Evolutionary conservation across 1,140 invertebrate genomes (phyloP).

Genomic region (Zaprionus ornatus): DNA sequence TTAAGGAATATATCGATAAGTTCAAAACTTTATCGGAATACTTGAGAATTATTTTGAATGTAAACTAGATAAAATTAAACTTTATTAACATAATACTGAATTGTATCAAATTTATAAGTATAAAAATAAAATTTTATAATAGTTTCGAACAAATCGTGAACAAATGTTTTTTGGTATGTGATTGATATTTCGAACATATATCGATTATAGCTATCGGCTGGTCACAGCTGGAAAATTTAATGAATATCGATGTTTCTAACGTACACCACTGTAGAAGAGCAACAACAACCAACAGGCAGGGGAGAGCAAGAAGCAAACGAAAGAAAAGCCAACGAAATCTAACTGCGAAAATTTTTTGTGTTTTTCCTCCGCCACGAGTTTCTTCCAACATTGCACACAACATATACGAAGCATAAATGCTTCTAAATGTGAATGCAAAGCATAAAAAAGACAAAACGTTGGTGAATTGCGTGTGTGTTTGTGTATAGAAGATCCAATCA

Average conservation of each 20-base stretch:
- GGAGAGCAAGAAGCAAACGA: conserved; percentile 35
- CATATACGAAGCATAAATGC: conserved; percentile 22
- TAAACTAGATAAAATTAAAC: neutral
- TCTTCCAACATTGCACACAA: conserved; percentile 12
- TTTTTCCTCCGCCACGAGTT: conserved; percentile 34
- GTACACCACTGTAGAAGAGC: conserved; percentile 22
- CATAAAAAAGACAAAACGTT: conserved; percentile 21
- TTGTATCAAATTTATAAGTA: neutral
- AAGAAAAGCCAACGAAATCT: conserved; percentile 49
- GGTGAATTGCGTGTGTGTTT: conserved; percentile 6
- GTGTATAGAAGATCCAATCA: conserved; percentile 27
- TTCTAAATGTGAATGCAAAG: conserved; percentile 39
- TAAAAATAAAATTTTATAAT: neutral
- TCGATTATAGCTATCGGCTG: conserved; percentile 14
- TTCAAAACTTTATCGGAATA: conserved; percentile 5
- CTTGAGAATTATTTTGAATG: neutral
- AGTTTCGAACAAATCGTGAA: neutral
- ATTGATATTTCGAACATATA: neutral
- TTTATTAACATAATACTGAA: neutral
- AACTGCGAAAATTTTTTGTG: conserved; percentile 41
- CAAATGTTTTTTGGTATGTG: neutral
- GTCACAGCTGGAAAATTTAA: neutral
- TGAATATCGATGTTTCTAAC: conserved; percentile 22
- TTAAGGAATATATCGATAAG: conserved; percentile 30
- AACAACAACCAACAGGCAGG: conserved; percentile 27